Evolutionary conservation across 1,140 invertebrate genomes (phyloP).

Genomic region (Palaemon carinicauda): DNA sequence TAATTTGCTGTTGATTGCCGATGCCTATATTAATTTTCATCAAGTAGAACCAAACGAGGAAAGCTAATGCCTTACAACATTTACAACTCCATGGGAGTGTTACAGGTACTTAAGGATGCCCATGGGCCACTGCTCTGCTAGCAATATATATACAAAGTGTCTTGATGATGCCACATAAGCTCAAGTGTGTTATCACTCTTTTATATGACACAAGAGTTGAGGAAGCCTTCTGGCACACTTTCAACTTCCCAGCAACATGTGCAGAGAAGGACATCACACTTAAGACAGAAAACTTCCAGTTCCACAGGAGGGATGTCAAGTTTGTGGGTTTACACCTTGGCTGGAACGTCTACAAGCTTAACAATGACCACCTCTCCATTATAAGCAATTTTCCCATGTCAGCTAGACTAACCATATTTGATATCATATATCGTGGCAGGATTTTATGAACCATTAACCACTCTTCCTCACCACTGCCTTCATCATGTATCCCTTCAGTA

Average conservation of each 20-base stretch:
- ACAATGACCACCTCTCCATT: background rate
- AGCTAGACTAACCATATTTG: background rate
- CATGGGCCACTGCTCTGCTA: no score
- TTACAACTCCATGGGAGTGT: no score
- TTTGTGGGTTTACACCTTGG: background rate
- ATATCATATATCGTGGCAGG: constrained; percentile 28
- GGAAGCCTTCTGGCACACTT: constrained; percentile 10
- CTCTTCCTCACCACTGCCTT: constrained; percentile 15
- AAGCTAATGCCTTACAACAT: no score
- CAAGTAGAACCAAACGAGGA: no score
- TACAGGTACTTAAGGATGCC: no score
- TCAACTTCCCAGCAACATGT: constrained; percentile 5
- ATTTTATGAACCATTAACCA: constrained; percentile 22
- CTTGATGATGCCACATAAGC: no score
- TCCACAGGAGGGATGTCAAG: background rate
- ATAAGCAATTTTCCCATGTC: constrained; percentile 28
- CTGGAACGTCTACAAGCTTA: background rate
- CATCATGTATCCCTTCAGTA: constrained; percentile 4
- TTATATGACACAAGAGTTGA: background rate
- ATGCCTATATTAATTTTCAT: no score
- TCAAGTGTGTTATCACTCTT: background rate
- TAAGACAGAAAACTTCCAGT: background rate
- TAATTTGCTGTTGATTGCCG: no score
- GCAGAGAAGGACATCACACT: constrained; percentile 9
- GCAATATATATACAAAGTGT: no score